Evolutionary conservation across 2,888 invertebrate genomes (phyloP).

Genomic region (Nephrotoma appendiculata): DNA sequence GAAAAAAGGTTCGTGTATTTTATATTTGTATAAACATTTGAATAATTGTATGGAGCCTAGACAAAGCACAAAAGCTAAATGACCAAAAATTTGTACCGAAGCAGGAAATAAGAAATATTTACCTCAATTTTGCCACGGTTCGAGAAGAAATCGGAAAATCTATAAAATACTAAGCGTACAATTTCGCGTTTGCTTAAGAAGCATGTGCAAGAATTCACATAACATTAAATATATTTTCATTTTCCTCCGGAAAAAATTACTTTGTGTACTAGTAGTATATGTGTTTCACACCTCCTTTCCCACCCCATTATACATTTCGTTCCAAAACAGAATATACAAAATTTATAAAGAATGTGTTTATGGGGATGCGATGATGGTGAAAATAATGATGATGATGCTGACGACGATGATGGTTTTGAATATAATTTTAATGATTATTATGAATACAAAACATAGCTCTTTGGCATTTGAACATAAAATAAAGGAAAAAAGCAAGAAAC

Average conservation of each 20-base stretch:
- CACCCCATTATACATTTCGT: background rate
- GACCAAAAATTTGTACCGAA: background rate
- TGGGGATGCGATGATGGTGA: background rate
- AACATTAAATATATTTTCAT: background rate
- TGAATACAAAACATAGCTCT: background rate
- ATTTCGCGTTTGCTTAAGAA: background rate
- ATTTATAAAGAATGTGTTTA: background rate
- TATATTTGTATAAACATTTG: too few relatives aligned
- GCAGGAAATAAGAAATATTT: background rate
- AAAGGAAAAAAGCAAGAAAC: background rate
- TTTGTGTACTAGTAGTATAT: background rate
- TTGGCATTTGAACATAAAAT: background rate
- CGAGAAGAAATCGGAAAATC: background rate
- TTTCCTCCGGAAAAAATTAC: background rate
- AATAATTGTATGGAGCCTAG: too few relatives aligned
- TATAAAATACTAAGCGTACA: background rate
- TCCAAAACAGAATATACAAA: background rate
- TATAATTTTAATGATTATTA: background rate
- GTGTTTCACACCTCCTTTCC: background rate
- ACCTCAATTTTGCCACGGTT: background rate
- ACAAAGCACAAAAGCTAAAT: background rate
- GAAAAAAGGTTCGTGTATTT: background rate
- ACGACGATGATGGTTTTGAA: background rate
- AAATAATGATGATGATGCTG: background rate
- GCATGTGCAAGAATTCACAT: background rate